Evolutionary conservation across 2,888 invertebrate species (phyloP).

Genomic region (Drosophila basisetae): DNA sequence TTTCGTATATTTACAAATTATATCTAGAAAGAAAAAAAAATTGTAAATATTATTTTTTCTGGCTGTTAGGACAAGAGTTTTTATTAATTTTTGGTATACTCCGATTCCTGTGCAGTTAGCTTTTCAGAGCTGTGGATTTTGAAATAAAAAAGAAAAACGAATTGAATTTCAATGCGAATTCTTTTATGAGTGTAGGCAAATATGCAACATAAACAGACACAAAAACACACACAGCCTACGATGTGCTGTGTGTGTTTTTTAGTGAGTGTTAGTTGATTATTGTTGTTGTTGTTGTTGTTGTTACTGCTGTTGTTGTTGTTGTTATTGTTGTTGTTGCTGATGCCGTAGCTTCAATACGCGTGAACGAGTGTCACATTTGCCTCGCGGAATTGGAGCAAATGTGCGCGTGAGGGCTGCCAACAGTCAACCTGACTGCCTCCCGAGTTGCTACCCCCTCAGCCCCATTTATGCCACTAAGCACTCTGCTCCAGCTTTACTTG

Average conservation of each 20-base stretch:
- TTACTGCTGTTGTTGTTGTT: neutral
- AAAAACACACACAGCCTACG: neutral
- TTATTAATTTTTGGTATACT: neutral
- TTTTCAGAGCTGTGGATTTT: neutral
- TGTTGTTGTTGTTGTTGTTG: slow-evolving; percentile 6
- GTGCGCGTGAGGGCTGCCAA: slow-evolving; percentile 63
- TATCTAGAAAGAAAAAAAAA: neutral
- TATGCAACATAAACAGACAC: slow-evolving; percentile 6
- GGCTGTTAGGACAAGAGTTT: accelerated
- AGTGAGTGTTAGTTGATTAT: neutral
- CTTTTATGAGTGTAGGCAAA: slow-evolving; percentile 41
- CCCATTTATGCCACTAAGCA: neutral
- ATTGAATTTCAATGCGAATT: neutral
- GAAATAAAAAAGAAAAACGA: neutral
- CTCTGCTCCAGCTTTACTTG: neutral
- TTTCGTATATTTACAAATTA: neutral
- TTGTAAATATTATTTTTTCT: neutral
- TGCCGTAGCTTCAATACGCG: slow-evolving; percentile 29
- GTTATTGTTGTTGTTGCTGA: neutral
- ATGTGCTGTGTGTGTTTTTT: neutral
- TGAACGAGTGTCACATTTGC: slow-evolving; percentile 74
- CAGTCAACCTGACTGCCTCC: slow-evolving; percentile 27
- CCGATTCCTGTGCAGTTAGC: neutral
- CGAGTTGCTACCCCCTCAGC: neutral
- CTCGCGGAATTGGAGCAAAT: slow-evolving; percentile 74